Conservation (phyloP, 2,113 vertebrate genomes). For the Sorex araneus region DNA sequence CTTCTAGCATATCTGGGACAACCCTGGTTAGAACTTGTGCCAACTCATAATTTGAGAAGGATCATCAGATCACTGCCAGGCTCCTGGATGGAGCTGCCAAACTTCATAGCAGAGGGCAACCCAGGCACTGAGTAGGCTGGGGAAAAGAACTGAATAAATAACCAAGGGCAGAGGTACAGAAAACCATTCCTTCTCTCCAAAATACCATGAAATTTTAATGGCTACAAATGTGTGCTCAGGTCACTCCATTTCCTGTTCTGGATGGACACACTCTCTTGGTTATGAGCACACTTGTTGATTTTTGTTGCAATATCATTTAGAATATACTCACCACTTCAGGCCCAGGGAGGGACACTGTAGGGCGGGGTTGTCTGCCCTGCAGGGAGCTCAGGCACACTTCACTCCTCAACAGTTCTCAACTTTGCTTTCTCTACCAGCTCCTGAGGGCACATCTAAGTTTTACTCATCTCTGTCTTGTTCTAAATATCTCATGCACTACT, state of each 20-base stretch:
- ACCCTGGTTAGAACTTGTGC: background rate
- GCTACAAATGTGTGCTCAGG: background rate
- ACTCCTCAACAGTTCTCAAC: background rate
- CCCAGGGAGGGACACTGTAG: background rate
- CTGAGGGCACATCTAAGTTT: background rate
- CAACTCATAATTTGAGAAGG: slow-evolving; percentile 17
- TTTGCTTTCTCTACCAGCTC: background rate
- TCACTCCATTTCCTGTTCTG: background rate
- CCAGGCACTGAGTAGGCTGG: background rate
- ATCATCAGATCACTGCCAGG: background rate
- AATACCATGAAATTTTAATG: slow-evolving; percentile 37
- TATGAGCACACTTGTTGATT: background rate
- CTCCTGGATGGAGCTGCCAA: background rate
- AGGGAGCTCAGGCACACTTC: background rate
- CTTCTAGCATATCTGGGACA: background rate
- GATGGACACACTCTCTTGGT: background rate
- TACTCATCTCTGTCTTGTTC: slow-evolving; percentile 22
- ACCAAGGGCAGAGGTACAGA: background rate
- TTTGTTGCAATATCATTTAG: background rate
- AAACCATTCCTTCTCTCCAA: background rate
- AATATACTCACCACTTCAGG: background rate
- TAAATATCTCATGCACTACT: background rate
- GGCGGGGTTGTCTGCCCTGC: too few relatives aligned
- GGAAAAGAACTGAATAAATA: background rate
- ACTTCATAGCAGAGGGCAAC: background rate